Conservation (phyloP, 2,113 vertebrate genomes). For the Lycaon pictus region DNA sequence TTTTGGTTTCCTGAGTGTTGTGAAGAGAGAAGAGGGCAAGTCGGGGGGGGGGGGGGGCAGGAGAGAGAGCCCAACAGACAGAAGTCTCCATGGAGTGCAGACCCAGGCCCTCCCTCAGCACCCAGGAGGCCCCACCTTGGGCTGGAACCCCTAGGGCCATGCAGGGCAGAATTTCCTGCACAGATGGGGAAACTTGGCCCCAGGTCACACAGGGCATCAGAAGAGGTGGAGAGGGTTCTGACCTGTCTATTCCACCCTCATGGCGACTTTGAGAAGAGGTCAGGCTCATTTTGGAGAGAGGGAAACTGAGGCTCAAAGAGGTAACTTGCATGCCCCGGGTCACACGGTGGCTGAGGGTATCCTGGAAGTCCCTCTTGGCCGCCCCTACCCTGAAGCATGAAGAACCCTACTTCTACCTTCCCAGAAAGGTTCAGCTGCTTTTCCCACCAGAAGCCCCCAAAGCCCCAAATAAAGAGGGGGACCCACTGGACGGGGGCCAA, state of each 20-base stretch:
- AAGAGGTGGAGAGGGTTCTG: constrained; percentile 80
- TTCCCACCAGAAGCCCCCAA: constrained; percentile 84
- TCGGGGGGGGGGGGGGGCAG: not conserved
- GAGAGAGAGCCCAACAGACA: not conserved
- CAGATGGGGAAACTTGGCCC: not conserved
- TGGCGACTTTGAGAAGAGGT: not conserved
- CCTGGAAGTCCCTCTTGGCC: not conserved
- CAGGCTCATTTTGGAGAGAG: not conserved
- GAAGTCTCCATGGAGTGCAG: not conserved
- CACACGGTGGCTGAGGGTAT: not conserved
- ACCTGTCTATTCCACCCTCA: not conserved
- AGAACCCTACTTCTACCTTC: not conserved
- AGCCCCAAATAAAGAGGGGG: constrained; percentile 92
- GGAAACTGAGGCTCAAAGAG: constrained; percentile 1
- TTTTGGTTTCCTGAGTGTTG: not conserved
- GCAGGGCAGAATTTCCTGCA: not conserved
- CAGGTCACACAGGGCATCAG: constrained; percentile 80
- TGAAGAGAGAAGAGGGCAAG: not conserved
- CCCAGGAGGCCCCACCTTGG: not conserved
- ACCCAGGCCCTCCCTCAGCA: not conserved
- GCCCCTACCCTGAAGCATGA: not conserved
- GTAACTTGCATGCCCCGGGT: not conserved
- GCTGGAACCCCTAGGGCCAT: not conserved
- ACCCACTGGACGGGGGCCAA: constrained; percentile 91
- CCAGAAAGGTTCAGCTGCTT: not conserved